Base-by-base conservation (phyloP, 1,140 invertebrate species). In the Megathymus violae region DNA sequence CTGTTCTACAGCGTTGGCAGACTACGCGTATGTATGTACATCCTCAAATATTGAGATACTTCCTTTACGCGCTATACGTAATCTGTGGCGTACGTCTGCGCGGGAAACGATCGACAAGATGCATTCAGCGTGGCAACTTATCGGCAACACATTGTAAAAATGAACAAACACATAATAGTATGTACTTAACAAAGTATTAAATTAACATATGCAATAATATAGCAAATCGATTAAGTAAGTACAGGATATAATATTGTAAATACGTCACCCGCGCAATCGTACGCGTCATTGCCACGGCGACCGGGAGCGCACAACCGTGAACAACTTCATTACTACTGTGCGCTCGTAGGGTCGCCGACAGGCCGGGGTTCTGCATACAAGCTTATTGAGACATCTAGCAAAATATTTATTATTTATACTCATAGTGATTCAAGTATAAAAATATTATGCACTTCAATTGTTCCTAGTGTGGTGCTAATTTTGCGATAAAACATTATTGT, bases 41-140 rank as follows among this genome's bases (percentile, higher is more conserved):
- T 54, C 65, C 76, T 76, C 76, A 78, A 79, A 76, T 79, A 79
- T 79, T 79, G 74, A 79, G 76, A 67, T 79, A 79, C 76, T 16
- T 43, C 34, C 46, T 47, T 48, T 74, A 58, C 52, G 52, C 25
- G 25, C 52, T 13, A 17, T 46, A 58, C 52, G 52, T 58, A 58
- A 58, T 34, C 51, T 54, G 36, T 31, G 40, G 19, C 52, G 46
- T 71, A 69, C 46, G 62, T 52, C 62, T 48, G 67, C 74, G 67
- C 65, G 72, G 14, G 46, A 61, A 48, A 50, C 3, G 27, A 27
- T 31, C 1, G 4, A 31, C n/a, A 31, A 31, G 7, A 3, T 22
- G 5, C 19, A n/a, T n/a, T n/a, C 19, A 17, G 27, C 7, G 1
- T 31, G 27, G 7, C 27, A 31, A 31, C 27, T 31, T 1, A 7